A percentile compares a stretch with the other conserved stretches of the same genome.
These are phyloP conservation scores for Penaeus chinensis DNA, from an alignment of 1,140 invertebrate genomes.

Conservation along the genomic window DNA sequence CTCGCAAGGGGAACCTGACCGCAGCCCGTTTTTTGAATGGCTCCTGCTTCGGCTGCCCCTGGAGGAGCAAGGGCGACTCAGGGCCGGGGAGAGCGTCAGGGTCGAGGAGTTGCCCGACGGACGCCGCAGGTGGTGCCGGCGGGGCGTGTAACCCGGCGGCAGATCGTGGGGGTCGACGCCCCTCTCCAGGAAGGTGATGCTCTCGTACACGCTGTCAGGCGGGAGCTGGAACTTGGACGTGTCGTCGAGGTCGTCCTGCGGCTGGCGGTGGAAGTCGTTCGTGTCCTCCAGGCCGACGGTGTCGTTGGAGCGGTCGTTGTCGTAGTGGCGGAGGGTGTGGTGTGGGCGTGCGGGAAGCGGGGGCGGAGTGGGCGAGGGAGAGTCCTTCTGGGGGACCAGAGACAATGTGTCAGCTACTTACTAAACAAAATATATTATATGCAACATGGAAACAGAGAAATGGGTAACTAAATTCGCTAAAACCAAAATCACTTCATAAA, in stretches of 20 bases:
- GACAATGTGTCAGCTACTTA: neutral
- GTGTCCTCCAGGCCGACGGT: conserved; percentile 33
- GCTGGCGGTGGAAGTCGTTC: conserved; percentile 28
- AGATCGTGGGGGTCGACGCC: neutral
- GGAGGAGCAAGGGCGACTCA: neutral
- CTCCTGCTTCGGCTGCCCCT: neutral
- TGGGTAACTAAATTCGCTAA: no score
- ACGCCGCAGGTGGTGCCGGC: neutral
- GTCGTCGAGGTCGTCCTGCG: conserved; percentile 16
- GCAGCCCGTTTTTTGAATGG: conserved; percentile 41
- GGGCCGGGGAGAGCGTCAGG: conserved; percentile 1
- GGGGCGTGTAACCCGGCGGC: neutral
- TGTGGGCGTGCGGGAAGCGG: conserved; percentile 30
- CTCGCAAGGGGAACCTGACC: conserved; percentile 44
- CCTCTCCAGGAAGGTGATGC: conserved; percentile 18
- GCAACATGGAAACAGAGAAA: no score
- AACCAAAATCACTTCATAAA: no score
- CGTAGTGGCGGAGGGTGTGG: conserved; percentile 8
- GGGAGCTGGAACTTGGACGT: conserved; percentile 37
- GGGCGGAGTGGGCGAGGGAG: conserved; percentile 1
- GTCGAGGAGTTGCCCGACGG: conserved; percentile 29
- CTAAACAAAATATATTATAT: neutral
- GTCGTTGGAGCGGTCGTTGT: conserved; percentile 7
- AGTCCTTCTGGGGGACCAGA: neutral
- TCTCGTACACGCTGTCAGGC: conserved; percentile 50